Conservation (phyloP, 2,888 invertebrate genomes). For the Timandra comae region DNA sequence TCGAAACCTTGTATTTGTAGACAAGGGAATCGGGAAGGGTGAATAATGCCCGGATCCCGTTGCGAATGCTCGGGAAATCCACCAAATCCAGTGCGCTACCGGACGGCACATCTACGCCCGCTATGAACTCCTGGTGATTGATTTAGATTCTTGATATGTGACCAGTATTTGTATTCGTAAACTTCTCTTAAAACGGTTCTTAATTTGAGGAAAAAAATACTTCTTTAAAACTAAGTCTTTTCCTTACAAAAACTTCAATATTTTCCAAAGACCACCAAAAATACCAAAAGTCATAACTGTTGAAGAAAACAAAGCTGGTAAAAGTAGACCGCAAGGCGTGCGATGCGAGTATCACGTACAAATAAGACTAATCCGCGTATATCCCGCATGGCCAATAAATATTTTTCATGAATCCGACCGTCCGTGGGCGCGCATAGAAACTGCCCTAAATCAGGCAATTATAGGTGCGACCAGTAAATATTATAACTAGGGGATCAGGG, state of each 20-base stretch:
- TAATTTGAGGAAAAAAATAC: no score
- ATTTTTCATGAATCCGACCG: conserved; percentile 69
- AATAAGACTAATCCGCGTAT: conserved; percentile 59
- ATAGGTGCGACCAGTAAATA: conserved; percentile 69
- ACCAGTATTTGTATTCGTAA: no score
- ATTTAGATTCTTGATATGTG: conserved; percentile 15
- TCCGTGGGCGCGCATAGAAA: conserved; percentile 65
- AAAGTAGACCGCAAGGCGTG: conserved; percentile 27
- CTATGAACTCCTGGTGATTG: conserved; percentile 33
- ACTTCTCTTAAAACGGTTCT: no score
- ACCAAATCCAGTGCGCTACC: conserved; percentile 43
- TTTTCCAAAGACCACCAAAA: conserved; percentile 1
- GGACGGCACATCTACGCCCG: conserved; percentile 33
- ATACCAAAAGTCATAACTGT: conserved; percentile 3
- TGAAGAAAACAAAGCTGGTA: conserved; percentile 23
- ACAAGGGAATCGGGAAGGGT: conserved; percentile 49
- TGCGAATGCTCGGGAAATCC: conserved; percentile 54
- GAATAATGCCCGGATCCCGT: conserved; percentile 54
- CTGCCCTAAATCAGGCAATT: conserved; percentile 72
- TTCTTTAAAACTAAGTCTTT: no score
- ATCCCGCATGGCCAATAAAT: conserved; percentile 64
- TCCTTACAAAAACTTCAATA: neutral
- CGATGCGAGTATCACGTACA: no score
- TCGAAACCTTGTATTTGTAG: conserved; percentile 30
- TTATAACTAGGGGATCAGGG: conserved; percentile 61